Conservation (phyloP, 2,797 vertebrate species). For the Anguilla marmorata region DNA sequence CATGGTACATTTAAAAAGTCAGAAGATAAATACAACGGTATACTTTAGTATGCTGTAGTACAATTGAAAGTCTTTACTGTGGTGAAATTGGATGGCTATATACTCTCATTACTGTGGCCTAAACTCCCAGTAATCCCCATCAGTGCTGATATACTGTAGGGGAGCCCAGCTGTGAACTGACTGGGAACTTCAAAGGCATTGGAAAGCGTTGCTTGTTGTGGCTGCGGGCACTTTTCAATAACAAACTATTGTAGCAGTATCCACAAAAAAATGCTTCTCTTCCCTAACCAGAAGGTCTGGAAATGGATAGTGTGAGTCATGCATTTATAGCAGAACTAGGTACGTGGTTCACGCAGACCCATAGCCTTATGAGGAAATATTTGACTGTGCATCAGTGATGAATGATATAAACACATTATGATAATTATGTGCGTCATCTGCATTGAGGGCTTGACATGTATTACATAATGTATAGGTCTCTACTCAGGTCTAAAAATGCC, state of each 20-base stretch:
- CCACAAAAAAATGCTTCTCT: background rate
- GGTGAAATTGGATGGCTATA: background rate
- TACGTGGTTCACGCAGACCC: background rate
- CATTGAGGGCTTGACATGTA: background rate
- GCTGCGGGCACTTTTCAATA: background rate
- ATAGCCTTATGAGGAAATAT: background rate
- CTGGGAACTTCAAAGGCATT: background rate
- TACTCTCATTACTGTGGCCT: background rate
- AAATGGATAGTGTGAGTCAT: background rate
- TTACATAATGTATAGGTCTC: background rate
- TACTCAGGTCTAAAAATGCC: background rate
- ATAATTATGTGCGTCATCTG: background rate
- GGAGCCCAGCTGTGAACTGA: background rate
- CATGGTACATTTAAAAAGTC: background rate
- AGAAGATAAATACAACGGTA: background rate
- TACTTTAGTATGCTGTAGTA: background rate
- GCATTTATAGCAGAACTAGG: background rate
- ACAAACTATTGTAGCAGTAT: background rate
- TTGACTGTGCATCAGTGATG: background rate
- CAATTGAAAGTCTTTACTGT: background rate
- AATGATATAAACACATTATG: background rate
- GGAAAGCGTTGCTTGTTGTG: background rate
- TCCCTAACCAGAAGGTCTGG: background rate
- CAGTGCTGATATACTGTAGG: background rate
- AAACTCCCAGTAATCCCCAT: background rate